Evolutionary conservation across 2,888 invertebrate genomes (phyloP), one percentile per base, ranked within the genome.

Genomic region (Panorpa germanica): DNA sequence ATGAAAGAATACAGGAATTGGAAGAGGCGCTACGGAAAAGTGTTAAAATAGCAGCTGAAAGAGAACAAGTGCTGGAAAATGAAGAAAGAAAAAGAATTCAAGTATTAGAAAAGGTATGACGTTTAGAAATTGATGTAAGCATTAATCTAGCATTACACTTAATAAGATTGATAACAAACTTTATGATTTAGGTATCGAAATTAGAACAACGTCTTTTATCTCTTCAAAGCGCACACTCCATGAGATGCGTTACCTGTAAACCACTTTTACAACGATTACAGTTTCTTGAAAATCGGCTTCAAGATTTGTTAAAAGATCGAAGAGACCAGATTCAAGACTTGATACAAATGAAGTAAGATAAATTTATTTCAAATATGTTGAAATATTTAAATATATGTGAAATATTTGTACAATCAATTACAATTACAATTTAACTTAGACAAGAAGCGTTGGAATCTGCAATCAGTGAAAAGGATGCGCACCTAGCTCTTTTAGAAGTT

Each of bases 391-490:
- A 13, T 33, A 7, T 7, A 16, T 14, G 4, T 11, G 18, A 17
- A 9, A 10, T 9, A 7, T 7, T 18, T 30, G 28, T 8, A 14
- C 5, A 28, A 31, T 15, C 12, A 8, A 30, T 13, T 17, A 32
- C 17, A 12, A 11, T 31, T 31, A 18, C 23, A 25, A 24, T 11
- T 19, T 17, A 31, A 25, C 11, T 18, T 50, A 86, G 86, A 48
- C 75, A 80, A 53, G 83, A 88, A 53, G 73, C 83, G 28, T 53
- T 86, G 37, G 73, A 82, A 53, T 70, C 75, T 34, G 73, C 77
- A 3, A 73, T 88, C 34, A 80, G 77, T 44, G 86, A 86, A 46
- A 86, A 85, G 48, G 88, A 88, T 50, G 75, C 83, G 9, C 77
- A 81, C 50, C 65, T 88, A 41, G 83, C 82, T 1, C 61, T 85